Base-by-base conservation (phyloP, 2,113 vertebrate species). In the Urocitellus parryii region DNA sequence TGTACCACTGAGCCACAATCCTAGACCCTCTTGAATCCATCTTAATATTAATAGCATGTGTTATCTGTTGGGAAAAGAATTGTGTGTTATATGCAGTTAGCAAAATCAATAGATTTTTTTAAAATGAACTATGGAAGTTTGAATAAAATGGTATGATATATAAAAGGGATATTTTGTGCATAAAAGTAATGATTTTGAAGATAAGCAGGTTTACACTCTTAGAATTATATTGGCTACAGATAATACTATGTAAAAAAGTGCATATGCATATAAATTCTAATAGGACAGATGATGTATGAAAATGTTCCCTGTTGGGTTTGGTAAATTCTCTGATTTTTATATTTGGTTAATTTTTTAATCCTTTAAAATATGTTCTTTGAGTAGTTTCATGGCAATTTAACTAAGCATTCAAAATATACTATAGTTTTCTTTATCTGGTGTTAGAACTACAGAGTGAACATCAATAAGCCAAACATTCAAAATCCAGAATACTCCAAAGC, bases 371-470 rank as follows among this genome's bases (percentile, higher is more conserved):
- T 77, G 63, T 89, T 81, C 39, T 91, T 88, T 65, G 51, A 91
- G 34, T 91, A 81, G 39, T 87, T 92, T 79, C 45, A 61, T 88
- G 58, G 13, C 88, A 84, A 90, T 90, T 88, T 51, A 95, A 81
- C 12, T 51, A 95, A 81, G 16, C 45, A 79, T 85, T 94, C 18
- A n/a, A 9, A 92, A 92, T 61, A 61, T 51, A 34, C 17, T 4
- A 58, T 22, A 34, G 12, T 87, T 93, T 79, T 61, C 67, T 34
- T 94, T 73, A 48, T 70, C 51, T 85, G 17, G 8, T 76, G 17
- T 87, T 93, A 70, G 25, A 73, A 12, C 42, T 95, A 4, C 8
- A 77, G 72, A 2, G 53, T 76, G 90, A 65, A 12, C 25, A 32
- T 84, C 56, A 20, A 42, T 84, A 84, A 84, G 51, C 84, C 45